These are phyloP conservation scores for Chroicocephalus ridibundus DNA, from an alignment of 2,113 vertebrate genomes.

Conservation along the genomic window DNA sequence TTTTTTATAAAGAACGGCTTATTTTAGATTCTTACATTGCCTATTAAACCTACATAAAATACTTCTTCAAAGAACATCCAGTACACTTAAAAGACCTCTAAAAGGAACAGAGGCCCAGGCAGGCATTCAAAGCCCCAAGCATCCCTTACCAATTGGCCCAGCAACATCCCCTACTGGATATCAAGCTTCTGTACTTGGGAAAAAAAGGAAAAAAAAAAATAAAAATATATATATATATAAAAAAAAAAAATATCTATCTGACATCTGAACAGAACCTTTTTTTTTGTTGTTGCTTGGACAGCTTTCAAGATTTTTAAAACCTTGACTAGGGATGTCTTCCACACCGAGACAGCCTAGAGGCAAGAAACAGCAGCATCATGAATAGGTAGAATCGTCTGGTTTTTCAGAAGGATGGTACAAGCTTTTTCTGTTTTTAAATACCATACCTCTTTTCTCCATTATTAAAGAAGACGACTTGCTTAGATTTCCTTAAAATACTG, in stretches of 20 bases:
- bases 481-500: neutral
- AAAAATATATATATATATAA: neutral
- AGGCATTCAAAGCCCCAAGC: neutral
- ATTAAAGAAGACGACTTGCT: neutral
- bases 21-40: neutral
- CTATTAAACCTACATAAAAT: neutral
- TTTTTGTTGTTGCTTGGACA: neutral
- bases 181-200: slow-evolving; percentile 8
- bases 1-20: neutral
- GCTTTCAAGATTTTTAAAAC: slow-evolving; percentile 22
- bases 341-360: neutral
- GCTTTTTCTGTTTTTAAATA: neutral
- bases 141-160: slow-evolving; percentile 6
- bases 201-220: neutral
- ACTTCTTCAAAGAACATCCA: neutral
- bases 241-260: neutral
- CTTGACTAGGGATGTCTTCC: neutral
- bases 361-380: neutral
- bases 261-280: neutral
- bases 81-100: neutral
- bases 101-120: neutral
- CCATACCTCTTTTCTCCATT: neutral
- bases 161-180: slow-evolving; percentile 31
- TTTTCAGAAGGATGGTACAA: neutral
- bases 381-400: neutral